Conservation (phyloP, 2,113 vertebrate genomes). For the Taxidea taxus region DNA sequence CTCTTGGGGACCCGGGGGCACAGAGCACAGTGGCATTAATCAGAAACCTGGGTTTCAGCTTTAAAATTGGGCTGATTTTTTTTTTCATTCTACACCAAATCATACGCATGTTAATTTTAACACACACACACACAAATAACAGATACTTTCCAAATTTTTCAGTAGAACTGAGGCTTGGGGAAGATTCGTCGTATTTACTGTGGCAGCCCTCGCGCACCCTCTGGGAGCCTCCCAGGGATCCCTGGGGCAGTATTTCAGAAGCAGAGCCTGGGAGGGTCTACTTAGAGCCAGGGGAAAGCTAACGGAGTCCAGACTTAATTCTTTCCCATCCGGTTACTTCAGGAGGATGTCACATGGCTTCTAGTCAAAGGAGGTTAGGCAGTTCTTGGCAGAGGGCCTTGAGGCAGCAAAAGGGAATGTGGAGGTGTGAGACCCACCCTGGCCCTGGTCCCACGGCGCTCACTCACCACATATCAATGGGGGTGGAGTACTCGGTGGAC, state of each 20-base stretch:
- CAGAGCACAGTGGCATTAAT: not conserved
- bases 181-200: not conserved
- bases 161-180: not conserved
- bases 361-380: not conserved
- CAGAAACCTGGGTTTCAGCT: not conserved
- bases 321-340: not conserved
- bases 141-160: not conserved
- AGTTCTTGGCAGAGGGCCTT: not conserved
- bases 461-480: slow-evolving; percentile 97
- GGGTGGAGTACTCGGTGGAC: slow-evolving; percentile 95
- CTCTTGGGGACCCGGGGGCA: not conserved
- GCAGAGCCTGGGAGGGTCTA: not conserved
- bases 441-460: rapidly evolving
- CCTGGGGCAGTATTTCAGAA: not conserved
- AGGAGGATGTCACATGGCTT: not conserved
- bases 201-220: not conserved
- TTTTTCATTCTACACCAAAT: not conserved
- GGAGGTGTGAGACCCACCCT: not conserved
- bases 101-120: not conserved
- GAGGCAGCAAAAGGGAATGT: not conserved
- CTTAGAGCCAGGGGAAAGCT: not conserved
- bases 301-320: not conserved
- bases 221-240: not conserved
- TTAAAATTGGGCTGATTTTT: not conserved
- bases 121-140: not conserved